Percentiles rank a stretch among this genome's conserved stretches.
phyloP scores from a whole-genome alignment of 2,113 vertebrate genomes.

The Cyphomyrus discorhynchus region DNA sequence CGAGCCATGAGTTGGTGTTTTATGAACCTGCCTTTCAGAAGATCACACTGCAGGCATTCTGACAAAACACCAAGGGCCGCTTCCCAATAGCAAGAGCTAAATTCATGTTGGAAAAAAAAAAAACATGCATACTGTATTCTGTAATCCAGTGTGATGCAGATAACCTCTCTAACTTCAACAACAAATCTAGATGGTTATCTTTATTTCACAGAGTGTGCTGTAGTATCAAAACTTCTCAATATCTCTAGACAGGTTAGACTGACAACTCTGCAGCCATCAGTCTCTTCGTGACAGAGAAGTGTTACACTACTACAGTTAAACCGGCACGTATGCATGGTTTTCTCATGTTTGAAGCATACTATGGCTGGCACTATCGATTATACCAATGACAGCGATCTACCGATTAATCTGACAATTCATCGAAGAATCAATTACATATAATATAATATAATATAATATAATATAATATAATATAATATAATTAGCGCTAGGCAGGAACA shows the following conservation, averaged over 20 bases:
- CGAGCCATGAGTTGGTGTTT: conserved; percentile 44
- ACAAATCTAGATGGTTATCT: neutral
- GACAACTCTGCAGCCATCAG: neutral
- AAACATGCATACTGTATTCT: neutral
- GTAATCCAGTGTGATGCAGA: conserved; percentile 30
- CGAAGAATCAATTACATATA: neutral
- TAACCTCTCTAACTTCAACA: conserved; percentile 22
- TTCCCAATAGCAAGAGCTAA: conserved; percentile 30
- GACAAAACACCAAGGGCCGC: conserved; percentile 37
- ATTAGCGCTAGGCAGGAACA: neutral
- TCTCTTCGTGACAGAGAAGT: neutral
- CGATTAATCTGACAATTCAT: neutral
- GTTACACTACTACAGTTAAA: neutral
- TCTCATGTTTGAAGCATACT: neutral
- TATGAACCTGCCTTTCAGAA: conserved; percentile 45
- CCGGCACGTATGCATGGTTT: neutral
- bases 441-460: neutral
- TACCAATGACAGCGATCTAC: neutral
- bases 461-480: neutral
- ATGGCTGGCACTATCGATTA: neutral
- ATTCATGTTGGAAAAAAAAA: neutral
- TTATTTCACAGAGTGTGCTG: conserved; percentile 7
- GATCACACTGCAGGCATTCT: conserved; percentile 29
- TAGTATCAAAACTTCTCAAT: neutral
- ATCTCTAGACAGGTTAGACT: conserved; percentile 3